Evolutionary conservation across 2,113 vertebrate species (phyloP).

Genomic region (Elgaria multicarinata): DNA sequence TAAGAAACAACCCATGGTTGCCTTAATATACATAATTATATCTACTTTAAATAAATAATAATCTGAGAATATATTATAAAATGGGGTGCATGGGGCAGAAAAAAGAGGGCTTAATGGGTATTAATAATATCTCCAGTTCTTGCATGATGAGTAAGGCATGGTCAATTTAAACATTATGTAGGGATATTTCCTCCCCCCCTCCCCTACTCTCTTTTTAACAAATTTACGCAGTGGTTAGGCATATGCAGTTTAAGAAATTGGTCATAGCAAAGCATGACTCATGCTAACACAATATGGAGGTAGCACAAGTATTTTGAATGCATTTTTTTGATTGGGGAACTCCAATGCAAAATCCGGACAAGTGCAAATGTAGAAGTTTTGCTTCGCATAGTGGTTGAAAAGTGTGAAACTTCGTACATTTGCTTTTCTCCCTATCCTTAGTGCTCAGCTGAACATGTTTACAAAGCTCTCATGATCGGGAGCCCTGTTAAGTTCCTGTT

Average conservation of each 20-base stretch:
- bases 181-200: background rate
- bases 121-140: background rate
- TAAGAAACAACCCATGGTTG: conserved; percentile 6
- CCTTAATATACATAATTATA: conserved; percentile 16
- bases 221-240: background rate
- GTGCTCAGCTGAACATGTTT: no score
- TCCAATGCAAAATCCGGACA: no score
- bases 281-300: background rate
- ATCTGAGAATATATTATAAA: background rate
- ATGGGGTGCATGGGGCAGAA: background rate
- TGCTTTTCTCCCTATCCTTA: no score
- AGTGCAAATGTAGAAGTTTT: no score
- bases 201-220: background rate
- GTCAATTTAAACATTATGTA: background rate
- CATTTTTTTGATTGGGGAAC: no score
- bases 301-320: background rate
- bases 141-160: background rate
- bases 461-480: no score
- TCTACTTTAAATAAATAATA: background rate
- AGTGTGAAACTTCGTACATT: background rate
- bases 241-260: background rate
- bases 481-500: no score
- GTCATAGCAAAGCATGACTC: background rate
- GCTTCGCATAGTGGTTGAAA: no score
- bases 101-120: background rate